phyloP scores from a whole-genome alignment of 2,888 invertebrate species.

The Acleris cristana region DNA sequence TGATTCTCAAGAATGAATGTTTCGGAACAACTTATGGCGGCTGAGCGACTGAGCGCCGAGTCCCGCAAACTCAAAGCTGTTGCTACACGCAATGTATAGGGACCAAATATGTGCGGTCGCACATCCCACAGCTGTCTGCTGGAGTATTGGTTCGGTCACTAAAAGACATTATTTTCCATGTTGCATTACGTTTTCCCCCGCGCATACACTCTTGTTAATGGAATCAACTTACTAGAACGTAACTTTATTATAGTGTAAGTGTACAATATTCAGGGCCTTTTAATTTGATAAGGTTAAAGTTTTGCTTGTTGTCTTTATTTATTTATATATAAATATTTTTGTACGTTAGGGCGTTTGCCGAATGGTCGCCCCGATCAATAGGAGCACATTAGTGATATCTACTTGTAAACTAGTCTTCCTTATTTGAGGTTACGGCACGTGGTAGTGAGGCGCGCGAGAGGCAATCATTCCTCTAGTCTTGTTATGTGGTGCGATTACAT shows the following conservation, averaged over 20 bases:
- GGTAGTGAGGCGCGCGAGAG: slow-evolving; percentile 68
- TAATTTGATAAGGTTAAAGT: slow-evolving; percentile 74
- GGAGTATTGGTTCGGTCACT: slow-evolving; percentile 48
- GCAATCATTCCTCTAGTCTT: slow-evolving; percentile 83
- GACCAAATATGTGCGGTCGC: slow-evolving; percentile 58
- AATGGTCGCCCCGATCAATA: slow-evolving; percentile 69
- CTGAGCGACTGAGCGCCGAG: slow-evolving; percentile 23
- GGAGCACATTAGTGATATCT: slow-evolving; percentile 78
- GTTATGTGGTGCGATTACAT: slow-evolving; percentile 80
- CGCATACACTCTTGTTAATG: slow-evolving; percentile 51
- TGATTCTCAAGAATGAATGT: slow-evolving; percentile 11
- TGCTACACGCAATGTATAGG: slow-evolving; percentile 56
- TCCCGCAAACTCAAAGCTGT: slow-evolving; percentile 20
- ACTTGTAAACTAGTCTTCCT: slow-evolving; percentile 83
- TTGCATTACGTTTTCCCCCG: slow-evolving; percentile 49
- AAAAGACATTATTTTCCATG: slow-evolving; percentile 74
- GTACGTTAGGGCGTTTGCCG: slow-evolving; percentile 65
- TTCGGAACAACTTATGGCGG: slow-evolving; percentile 18
- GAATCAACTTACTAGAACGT: slow-evolving; percentile 49
- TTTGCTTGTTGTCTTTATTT: slow-evolving; percentile 80
- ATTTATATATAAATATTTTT: slow-evolving; percentile 67
- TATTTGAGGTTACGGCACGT: slow-evolving; percentile 61
- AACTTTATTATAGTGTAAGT: slow-evolving; percentile 67
- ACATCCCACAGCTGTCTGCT: slow-evolving; percentile 37
- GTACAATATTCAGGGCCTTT: slow-evolving; percentile 78